Evolutionary conservation across 2,113 vertebrate genomes (phyloP).

Genomic region (Bujurquina vittata): DNA sequence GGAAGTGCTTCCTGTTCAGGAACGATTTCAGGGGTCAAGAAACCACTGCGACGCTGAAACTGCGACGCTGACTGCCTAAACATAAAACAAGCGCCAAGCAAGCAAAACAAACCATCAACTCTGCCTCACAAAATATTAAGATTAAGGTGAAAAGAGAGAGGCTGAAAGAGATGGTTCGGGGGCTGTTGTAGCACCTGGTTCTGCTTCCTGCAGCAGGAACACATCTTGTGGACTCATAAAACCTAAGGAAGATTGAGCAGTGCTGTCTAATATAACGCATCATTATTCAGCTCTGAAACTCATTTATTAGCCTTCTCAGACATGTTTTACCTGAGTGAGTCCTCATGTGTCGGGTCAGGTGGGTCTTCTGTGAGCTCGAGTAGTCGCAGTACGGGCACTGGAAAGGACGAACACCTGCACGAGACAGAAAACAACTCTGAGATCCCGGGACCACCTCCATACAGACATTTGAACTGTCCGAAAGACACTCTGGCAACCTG

Average conservation of each 20-base stretch:
- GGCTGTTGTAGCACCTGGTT: too few species aligned
- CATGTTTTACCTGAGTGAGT: slow-evolving; percentile 90
- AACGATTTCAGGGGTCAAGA: neutral
- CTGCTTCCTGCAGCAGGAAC: too few species aligned
- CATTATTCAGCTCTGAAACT: neutral
- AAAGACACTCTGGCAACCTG: neutral
- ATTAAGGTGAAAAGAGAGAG: too few species aligned
- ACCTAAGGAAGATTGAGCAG: neutral
- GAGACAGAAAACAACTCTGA: neutral
- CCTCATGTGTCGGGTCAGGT: slow-evolving; percentile 96
- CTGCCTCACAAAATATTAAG: neutral
- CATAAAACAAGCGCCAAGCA: neutral
- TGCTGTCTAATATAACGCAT: neutral
- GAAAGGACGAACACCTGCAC: slow-evolving; percentile 93
- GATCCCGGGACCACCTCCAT: neutral
- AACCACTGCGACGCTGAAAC: neutral
- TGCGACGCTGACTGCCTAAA: neutral
- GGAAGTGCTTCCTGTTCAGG: too few species aligned
- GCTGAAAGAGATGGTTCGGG: too few species aligned
- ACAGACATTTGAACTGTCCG: neutral
- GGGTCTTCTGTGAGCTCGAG: slow-evolving; percentile 98
- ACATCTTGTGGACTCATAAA: too few species aligned
- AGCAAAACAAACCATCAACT: neutral
- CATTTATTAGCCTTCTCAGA: neutral
- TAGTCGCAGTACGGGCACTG: slow-evolving; percentile 94